Conservation (phyloP, 1,140 invertebrate genomes). For the Agrilus planipennis region DNA sequence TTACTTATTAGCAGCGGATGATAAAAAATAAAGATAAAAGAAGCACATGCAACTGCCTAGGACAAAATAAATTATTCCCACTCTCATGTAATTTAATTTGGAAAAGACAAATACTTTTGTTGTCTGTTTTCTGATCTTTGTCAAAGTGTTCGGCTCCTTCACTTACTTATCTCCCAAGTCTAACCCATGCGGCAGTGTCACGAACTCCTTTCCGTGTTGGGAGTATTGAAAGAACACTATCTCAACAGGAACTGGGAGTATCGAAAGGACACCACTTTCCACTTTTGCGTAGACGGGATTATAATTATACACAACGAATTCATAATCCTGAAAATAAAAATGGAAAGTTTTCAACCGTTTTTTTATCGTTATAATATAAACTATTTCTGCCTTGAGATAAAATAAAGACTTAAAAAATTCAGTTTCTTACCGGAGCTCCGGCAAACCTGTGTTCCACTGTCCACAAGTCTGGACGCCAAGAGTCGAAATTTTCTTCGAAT, state of each 20-base stretch:
- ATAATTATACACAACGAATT: conserved; percentile 24
- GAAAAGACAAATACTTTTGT: background rate
- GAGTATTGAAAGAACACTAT: conserved; percentile 34
- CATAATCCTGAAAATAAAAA: conserved; percentile 13
- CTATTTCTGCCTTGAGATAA: no score
- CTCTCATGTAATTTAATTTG: background rate
- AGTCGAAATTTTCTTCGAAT: conserved; percentile 28
- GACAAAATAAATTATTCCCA: background rate
- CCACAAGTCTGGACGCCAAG: conserved; percentile 30
- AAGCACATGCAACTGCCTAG: background rate
- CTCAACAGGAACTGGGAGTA: conserved; percentile 48
- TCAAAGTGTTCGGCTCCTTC: no score
- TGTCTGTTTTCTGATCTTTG: background rate
- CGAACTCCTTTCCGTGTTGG: conserved; percentile 46
- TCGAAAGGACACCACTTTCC: conserved; percentile 15
- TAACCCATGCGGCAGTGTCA: conserved; percentile 36
- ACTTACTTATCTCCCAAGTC: conserved; percentile 38
- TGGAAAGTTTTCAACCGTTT: no score
- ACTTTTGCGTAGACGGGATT: conserved; percentile 1
- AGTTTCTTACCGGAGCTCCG: conserved; percentile 23
- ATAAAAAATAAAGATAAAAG: background rate
- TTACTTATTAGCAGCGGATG: background rate
- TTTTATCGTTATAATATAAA: no score
- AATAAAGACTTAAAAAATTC: background rate
- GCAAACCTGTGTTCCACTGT: conserved; percentile 37